Percentiles rank a stretch among this genome's conserved stretches.
Conservation (phyloP, 2,113 vertebrate species). For the Rafetus swinhoei region DNA sequence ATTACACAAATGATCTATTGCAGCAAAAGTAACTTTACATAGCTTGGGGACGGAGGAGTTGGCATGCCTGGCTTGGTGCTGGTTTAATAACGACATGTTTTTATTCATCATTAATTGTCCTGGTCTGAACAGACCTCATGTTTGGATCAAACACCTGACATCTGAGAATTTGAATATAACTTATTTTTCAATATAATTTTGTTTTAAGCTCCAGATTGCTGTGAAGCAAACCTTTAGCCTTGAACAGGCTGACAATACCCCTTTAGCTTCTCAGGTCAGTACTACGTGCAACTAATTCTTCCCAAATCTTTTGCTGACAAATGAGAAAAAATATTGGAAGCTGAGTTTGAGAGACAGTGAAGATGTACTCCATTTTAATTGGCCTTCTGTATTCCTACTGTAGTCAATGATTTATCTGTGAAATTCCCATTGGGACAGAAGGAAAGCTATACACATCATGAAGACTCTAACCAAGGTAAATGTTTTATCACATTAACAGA, state of each 20-base stretch:
- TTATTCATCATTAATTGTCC: not conserved
- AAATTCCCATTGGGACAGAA: not conserved
- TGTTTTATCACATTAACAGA: not conserved
- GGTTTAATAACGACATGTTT: not conserved
- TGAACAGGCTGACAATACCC: not conserved
- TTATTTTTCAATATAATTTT: not conserved
- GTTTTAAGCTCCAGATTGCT: rapidly evolving
- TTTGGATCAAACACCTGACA: not conserved
- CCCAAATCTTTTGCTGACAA: not conserved
- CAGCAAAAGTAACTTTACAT: not conserved
- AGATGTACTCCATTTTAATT: constrained; percentile 45
- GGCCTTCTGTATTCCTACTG: constrained; percentile 54
- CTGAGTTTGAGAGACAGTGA: constrained; percentile 1
- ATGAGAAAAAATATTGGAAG: not conserved
- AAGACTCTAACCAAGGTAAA: not conserved
- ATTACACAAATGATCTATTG: not conserved
- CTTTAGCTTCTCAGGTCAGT: constrained; percentile 16
- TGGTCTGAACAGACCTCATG: not conserved
- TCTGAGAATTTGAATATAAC: not conserved
- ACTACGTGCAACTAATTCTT: constrained; percentile 45
- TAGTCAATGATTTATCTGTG: not conserved
- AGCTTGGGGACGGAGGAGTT: not conserved
- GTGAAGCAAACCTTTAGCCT: not conserved
- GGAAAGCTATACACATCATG: too few relatives aligned
- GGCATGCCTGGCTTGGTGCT: not conserved